Evolutionary conservation across 2,797 vertebrate species (phyloP).

Genomic region (Astyanax mexicanus): DNA sequence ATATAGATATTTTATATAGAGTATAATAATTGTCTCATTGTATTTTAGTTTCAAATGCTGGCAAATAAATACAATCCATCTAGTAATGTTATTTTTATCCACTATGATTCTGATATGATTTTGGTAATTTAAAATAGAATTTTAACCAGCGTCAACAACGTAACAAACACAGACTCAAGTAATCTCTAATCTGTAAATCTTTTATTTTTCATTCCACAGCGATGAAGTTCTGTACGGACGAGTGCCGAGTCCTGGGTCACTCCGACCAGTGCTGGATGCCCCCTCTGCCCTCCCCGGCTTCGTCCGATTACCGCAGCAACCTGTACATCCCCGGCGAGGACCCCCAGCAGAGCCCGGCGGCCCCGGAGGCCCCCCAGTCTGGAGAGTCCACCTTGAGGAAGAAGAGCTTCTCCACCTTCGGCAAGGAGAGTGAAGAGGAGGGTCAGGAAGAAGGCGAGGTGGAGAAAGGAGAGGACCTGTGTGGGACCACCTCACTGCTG

Average conservation of each 20-base stretch:
- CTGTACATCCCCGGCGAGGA: conserved; percentile 97
- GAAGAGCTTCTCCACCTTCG: conserved; percentile 96
- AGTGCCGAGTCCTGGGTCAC: conserved; percentile 94
- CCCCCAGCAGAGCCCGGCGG: conserved; percentile 78
- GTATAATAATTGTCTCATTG: too few relatives aligned
- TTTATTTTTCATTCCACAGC: conserved; percentile 70
- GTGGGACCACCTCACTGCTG: conserved; percentile 87
- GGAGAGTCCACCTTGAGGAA: conserved; percentile 78
- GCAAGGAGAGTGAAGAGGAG: conserved; percentile 87
- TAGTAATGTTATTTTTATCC: too few relatives aligned
- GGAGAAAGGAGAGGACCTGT: conserved; percentile 79
- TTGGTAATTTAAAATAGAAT: too few relatives aligned
- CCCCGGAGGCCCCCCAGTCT: conserved; percentile 72
- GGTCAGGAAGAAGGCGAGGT: conserved; percentile 73
- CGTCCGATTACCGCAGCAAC: conserved; percentile 94
- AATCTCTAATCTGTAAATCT: not conserved
- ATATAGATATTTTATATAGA: too few relatives aligned
- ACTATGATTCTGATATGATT: too few relatives aligned
- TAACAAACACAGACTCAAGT: too few relatives aligned
- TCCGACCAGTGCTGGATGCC: conserved; percentile 99
- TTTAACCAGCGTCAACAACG: too few relatives aligned
- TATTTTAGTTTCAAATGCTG: too few relatives aligned
- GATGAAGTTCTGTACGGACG: conserved; percentile 94
- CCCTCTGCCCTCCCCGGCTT: conserved; percentile 83
- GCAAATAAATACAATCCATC: too few relatives aligned